A percentile compares a stretch with the other conserved stretches of the same genome.
phyloP scores from a whole-genome alignment of 2,797 vertebrate species.

The Siniperca scherzeri region DNA sequence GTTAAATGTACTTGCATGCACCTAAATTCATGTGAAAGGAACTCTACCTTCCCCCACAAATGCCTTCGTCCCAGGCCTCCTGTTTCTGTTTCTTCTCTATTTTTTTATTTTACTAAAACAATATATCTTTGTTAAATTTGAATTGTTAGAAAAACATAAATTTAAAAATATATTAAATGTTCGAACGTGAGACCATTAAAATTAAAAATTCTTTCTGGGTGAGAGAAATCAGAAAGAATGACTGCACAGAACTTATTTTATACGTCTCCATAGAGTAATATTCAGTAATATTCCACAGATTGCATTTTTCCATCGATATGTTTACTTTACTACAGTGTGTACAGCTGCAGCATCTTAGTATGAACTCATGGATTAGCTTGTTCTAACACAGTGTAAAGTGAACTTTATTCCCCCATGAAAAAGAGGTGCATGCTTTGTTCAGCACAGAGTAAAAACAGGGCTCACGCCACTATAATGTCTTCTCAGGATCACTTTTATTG shows the following conservation, averaged over 20 bases:
- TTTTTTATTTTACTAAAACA: too few species aligned
- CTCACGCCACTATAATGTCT: background rate
- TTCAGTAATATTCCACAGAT: background rate
- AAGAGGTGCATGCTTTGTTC: background rate
- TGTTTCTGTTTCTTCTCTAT: too few species aligned
- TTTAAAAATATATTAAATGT: too few species aligned
- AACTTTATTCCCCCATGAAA: constrained; percentile 23
- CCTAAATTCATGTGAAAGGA: too few species aligned
- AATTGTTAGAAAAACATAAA: too few species aligned
- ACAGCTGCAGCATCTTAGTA: background rate
- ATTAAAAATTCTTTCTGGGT: background rate
- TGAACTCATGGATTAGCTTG: constrained; percentile 11
- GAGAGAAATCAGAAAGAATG: background rate
- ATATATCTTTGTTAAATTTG: too few species aligned
- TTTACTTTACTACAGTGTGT: background rate
- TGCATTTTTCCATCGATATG: background rate
- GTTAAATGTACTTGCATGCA: too few species aligned
- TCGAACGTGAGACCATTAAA: too few species aligned
- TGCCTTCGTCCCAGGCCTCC: too few species aligned
- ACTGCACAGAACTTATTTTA: background rate
- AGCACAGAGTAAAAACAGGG: background rate
- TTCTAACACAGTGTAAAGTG: constrained; percentile 3
- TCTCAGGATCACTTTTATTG: constrained; percentile 14
- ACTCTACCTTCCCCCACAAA: too few species aligned
- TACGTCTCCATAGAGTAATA: background rate